Evolutionary conservation across 2,113 vertebrate species (phyloP), one percentile per base, ranked within the genome.

Genomic region (Phalacrocorax brasilianus): DNA sequence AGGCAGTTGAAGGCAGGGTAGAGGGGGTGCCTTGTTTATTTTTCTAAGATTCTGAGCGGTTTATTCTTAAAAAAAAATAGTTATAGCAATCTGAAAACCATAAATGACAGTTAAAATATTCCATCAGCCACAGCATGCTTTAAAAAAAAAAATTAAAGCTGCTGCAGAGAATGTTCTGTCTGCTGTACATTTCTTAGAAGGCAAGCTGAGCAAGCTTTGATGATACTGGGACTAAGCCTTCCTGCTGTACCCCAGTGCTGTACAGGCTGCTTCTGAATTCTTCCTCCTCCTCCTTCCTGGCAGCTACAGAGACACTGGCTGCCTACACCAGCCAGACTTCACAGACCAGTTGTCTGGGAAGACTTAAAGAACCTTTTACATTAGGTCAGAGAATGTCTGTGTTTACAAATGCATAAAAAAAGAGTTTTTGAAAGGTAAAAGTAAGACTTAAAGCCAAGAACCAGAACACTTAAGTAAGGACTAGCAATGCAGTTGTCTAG

Each of bases 301-400:
- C 58, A 81, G 42, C 63, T 90, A 50, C 42, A 61, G 72, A 85
- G 65, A 71, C 33, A 63, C 49, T 22, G 32, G 47, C 65, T 94
- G 90, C 83, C 88, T 58, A 35, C 17, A 61, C 63, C 61, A 84
- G 68, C 45, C 62, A 93, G 76, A 83, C 80, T 84, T 85, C 95
- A 91, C 70, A 65, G 68, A 81, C 62, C 73, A 89, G 73, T 85
- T 86, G 88, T 35, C 62, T 84, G 42, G 35, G 61, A 92, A 93
- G 3, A 3, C 79, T 63, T 89, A 40, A 52, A 62, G 49, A 96
- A 63, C n/a, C 12, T 78, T 78, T 85, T n/a, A 44, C 27, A 35
- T 17, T 32, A 82, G 4, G 86, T 13, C 15, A 86, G 32, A 77
- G 8, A 56, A 87, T 49, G 8, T 62, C 5, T 1, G 1, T 8